These are phyloP conservation scores for Phaedon cochleariae DNA, from an alignment of 2,888 invertebrate species.

Conservation along the genomic window DNA sequence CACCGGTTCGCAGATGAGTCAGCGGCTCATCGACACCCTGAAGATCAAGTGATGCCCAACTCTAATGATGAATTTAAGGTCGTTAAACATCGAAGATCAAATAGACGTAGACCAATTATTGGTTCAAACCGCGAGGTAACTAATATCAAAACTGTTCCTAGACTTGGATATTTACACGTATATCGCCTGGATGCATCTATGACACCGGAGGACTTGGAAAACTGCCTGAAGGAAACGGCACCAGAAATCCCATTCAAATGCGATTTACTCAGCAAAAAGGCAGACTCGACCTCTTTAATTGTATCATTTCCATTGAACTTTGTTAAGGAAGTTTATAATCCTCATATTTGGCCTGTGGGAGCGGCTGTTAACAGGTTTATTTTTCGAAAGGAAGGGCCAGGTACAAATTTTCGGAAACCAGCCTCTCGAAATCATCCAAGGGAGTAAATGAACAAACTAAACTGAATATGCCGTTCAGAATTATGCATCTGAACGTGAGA, in stretches of 20 bases:
- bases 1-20: too few species aligned
- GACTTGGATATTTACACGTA: constrained; percentile 15
- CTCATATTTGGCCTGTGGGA: constrained; percentile 18
- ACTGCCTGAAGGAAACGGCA: neutral
- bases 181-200: constrained; percentile 3
- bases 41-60: too few species aligned
- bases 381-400: constrained; percentile 2
- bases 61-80: too few species aligned
- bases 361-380: constrained; percentile 11
- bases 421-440: neutral
- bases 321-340: constrained; percentile 15
- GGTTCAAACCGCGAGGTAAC: too few species aligned
- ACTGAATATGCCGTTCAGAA: neutral
- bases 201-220: neutral
- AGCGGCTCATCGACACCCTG: too few species aligned
- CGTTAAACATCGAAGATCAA: too few species aligned
- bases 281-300: neutral
- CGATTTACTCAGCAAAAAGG: neutral
- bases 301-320: constrained; percentile 10
- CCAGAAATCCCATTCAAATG: constrained; percentile 12
- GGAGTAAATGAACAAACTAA: neutral
- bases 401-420: neutral
- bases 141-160: constrained; percentile 9
- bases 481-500: neutral
- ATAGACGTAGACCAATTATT: too few species aligned